Evolutionary conservation across 2,113 vertebrate species (phyloP), one percentile per base, ranked within the genome.

Genomic region (Pavo muticus): DNA sequence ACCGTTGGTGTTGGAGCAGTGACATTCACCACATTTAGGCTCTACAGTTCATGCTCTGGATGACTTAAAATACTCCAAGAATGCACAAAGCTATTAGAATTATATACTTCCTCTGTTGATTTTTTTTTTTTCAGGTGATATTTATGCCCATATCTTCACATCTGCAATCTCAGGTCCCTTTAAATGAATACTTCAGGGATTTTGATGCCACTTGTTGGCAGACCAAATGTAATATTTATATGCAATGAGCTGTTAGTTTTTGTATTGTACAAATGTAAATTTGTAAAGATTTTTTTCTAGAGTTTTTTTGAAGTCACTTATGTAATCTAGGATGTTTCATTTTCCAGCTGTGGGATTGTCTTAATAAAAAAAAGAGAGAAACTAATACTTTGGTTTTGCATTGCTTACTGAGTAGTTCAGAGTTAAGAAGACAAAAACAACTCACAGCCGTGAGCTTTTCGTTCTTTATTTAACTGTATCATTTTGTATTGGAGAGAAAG

Each of bases 161-260:
- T 94, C 97, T 4, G 86, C 93, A 96, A 95, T 97, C 96, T 98
- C 97, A 98, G 97, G 96, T 97, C 91, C 96, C 97, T 97, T 95
- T 97, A 97, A 97, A 95, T 96, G 96, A 97, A 95, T 92, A 95
- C 97, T 98, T 97, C 97, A 97, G 96, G 98, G 97, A 97, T 97
- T 97, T 98, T 98, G 96, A 97, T 98, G 97, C 92, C 97, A 92
- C 91, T 61, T 73, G 95, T 87, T 94, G 96, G 96, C 97, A 98
- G 97, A 98, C 96, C 97, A 98, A 98, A 98, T 98, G 97, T 97
- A 97, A 97, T 96, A 97, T 97, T 98, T 98, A 98, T 98, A 97
- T 98, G 97, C 97, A 98, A 97, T 96, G 91, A 97, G 96, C 86
- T 96, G 95, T 97, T 97, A 97, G 97, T 97, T 97, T 97, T 98